Percentiles rank a stretch among this genome's conserved stretches.
Conservation (phyloP, 2,113 vertebrate species). For the Apeltes quadracus region DNA sequence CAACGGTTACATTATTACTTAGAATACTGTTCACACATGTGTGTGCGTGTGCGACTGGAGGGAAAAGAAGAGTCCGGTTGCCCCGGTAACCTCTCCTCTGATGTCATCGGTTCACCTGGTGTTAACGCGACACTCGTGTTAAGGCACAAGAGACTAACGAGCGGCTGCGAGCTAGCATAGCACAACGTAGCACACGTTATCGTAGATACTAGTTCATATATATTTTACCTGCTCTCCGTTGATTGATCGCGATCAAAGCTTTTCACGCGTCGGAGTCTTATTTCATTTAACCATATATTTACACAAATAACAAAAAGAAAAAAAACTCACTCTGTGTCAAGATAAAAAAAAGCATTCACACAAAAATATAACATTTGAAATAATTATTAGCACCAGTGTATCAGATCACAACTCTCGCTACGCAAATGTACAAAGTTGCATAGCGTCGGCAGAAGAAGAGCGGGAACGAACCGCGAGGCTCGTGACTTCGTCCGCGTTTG, state of each 20-base stretch:
- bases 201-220: constrained; percentile 60
- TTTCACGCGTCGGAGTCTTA: constrained; percentile 42
- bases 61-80: background rate
- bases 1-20: constrained; percentile 94
- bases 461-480: no score
- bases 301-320: constrained; percentile 87
- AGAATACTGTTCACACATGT: constrained; percentile 96
- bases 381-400: constrained; percentile 99
- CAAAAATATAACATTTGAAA: constrained; percentile 99
- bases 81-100: background rate
- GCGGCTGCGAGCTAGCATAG: no score
- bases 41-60: constrained; percentile 23
- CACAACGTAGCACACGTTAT: constrained; percentile 59
- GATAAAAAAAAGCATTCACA: constrained; percentile 94
- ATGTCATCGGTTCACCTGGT: no score
- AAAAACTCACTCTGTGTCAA: constrained; percentile 87
- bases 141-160: no score
- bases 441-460: constrained; percentile 82
- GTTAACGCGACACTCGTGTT: no score
- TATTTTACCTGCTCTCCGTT: constrained; percentile 68
- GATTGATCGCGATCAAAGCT: constrained; percentile 66
- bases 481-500: background rate
- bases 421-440: constrained; percentile 96
- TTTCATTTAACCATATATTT: constrained; percentile 84
- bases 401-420: constrained; percentile 92